Base-by-base conservation (phyloP, 2,797 vertebrate genomes). In the Allobates femoralis region DNA sequence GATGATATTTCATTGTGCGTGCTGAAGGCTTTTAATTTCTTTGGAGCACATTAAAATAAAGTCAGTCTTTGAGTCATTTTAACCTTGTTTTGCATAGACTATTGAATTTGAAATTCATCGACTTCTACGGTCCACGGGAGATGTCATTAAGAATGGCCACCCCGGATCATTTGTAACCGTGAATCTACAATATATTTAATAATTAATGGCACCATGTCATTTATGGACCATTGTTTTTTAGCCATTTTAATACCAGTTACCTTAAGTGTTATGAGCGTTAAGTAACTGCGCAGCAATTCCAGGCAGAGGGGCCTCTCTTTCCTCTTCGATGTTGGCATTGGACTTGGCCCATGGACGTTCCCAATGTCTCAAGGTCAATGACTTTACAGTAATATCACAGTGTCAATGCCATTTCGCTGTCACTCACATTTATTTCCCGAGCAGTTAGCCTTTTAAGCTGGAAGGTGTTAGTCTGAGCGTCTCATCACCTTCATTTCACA, bases 81-180 rank as follows among this genome's bases (percentile, higher is more conserved):
- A 93, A 93, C 92, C 93, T 94, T 94, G 90, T 93, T 95, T 94
- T 92, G 91, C 91, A 93, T 90, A 93, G 91, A 92, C 75, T 89
- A 85, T 87, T 92, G 89, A 89, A 92, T 87, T 92, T 91, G 89
- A 93, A 94, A 94, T 93, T 91, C 91, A 94, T 89, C 0, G 86
- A 90, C 85, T 91, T 90, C 79, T 88, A 92, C 85, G 87, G 90
- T 87, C 91, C 91, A 89, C 89, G 89, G 89, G 90, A 91, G 69
- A 88, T 88, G 82, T 60, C 90, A 91, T 93, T 94, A 93, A 90
- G 86, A 91, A 93, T 21, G 88, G 84, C 88, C 89, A 89, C 87
- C 88, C 69, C 0, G 10, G 60, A 81, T 74, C 50, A 71, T 15
- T 60, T 51, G 80, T 15, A 53, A 64, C 85, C 51, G 0, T 5